Base-by-base conservation (phyloP, 2,797 vertebrate genomes). In the Kryptopterus vitreolus region DNA sequence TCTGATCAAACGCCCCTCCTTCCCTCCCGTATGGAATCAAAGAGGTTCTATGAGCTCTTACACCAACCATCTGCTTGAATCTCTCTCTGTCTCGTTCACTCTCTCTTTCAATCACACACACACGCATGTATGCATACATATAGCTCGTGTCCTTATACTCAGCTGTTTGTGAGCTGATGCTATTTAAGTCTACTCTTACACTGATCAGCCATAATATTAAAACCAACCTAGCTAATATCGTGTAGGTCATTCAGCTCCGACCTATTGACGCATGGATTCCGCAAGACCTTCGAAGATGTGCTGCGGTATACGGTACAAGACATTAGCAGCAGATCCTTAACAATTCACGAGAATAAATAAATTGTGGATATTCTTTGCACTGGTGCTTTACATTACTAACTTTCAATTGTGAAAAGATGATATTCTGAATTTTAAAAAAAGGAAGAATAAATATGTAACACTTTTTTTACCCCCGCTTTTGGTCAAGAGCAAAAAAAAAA, bases 1-100 rank as follows among this genome's bases (percentile, higher is more conserved):
- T 69, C 68, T 68, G 77, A 82, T 82, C 74, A 77, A 78, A 81
- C 59, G 72, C 53, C 69, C 52, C 58, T 75, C 50, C 70, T 66
- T 50, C 33, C 66, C 29, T 66, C 43, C 74, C 59, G 35, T 66
- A 38, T 71, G 29, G 48, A 70, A 86, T 78, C 77, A 79, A 79
- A 79, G 38, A 79, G 35, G 52, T 58, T 81, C 80, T 78, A 69
- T 84, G 53, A 81, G 50, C 43, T 29, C 61, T 35, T 12, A 62
- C 65, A 71, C 29, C 73, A 76, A 70, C 50, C 50, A 58, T 66
- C 48, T 70, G 58, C 50, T 77, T 58, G 55, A 13, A 68, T 76
- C 31, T 31, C 35, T n/a, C 48, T 13, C 31, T 20, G 58, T 22
- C 53, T 4, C 78, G 16, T 33, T 13, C 31, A 13, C 69, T 22